Conservation (phyloP, 2,888 invertebrate genomes). For the Diplazon laetatorius region DNA sequence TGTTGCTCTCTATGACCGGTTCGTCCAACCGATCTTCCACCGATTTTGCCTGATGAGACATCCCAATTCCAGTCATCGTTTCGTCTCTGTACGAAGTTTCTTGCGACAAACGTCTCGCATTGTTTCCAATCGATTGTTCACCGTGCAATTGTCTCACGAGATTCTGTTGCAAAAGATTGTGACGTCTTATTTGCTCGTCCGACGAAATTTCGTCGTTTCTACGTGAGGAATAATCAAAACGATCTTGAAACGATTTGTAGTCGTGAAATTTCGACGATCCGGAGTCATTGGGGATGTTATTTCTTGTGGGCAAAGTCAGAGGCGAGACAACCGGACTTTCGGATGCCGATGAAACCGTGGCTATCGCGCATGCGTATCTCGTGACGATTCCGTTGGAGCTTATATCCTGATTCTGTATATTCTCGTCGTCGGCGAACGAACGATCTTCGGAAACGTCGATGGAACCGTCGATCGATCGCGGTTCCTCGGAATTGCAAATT, state of each 20-base stretch:
- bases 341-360: slow-evolving; percentile 75
- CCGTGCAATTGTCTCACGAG: slow-evolving; percentile 71
- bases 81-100: slow-evolving; percentile 20
- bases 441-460: slow-evolving; percentile 44
- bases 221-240: too few species aligned
- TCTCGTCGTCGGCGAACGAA: slow-evolving; percentile 69
- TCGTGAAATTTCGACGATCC: slow-evolving; percentile 31
- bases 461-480: slow-evolving; percentile 42
- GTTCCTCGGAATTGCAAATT: slow-evolving; percentile 32
- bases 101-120: slow-evolving; percentile 7
- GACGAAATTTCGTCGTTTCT: slow-evolving; percentile 47
- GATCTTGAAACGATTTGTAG: slow-evolving; percentile 3
- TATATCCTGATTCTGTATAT: slow-evolving; percentile 80
- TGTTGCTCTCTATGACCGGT: slow-evolving; percentile 69
- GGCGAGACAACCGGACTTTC: slow-evolving; percentile 64
- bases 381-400: slow-evolving; percentile 77
- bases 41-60: slow-evolving; percentile 10
- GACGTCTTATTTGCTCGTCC: slow-evolving; percentile 77
- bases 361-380: slow-evolving; percentile 78
- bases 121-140: slow-evolving; percentile 53
- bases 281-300: too few species aligned
- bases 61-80: too few species aligned
- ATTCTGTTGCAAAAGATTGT: slow-evolving; percentile 78
- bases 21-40: slow-evolving; percentile 25
- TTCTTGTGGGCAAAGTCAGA: slow-evolving; percentile 14